Base-by-base conservation (phyloP, 2,888 invertebrate genomes). In the Dendrolimus pini region DNA sequence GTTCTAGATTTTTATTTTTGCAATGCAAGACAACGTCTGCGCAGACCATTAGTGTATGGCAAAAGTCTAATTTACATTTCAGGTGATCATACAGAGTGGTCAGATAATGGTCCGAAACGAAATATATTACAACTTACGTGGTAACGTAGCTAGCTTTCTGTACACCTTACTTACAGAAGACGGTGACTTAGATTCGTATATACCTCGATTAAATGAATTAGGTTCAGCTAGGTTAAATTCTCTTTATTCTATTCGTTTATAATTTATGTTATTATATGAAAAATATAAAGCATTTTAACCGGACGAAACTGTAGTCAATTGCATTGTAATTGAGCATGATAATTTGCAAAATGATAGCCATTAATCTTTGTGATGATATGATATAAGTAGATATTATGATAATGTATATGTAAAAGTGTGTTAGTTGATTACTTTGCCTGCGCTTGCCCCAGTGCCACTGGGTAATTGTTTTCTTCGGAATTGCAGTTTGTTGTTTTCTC, bases 401-500 rank as follows among this genome's bases (percentile, higher is more conserved):
- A 8, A 30, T 30, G 30, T 30, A 6, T 30, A 59, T 59, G 57
- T 52, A 55, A 58, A 56, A 53, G 54, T 54, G 55, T 60, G 57
- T 60, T 53, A 53, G 53, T 58, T 42, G 55, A 59, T 61, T 59
- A 57, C 58, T 55, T 58, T 52, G 56, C 57, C n/a, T 58, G 56
- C 18, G 59, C 56, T 59, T 12, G 30, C 41, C 10, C 54, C 9
- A 47, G 47, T 47, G 47, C 47, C 47, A 47, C 47, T 47, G 47
- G 53, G 62, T 69, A 69, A 74, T 80, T 77, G 70, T 74, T 72
- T 72, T 73, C 70, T 71, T 69, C 68, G 66, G 67, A 65, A 59
- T 60, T 57, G 61, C 58, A 70, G 75, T 72, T 74, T 74, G 71
- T 77, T 80, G 75, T 77, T 76, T 75, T 74, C 71, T 73, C 70